Percentiles rank a stretch among this genome's conserved stretches.
These are phyloP conservation scores for Berghia stephanieae DNA, from an alignment of 1,140 invertebrate genomes.

Conservation along the genomic window DNA sequence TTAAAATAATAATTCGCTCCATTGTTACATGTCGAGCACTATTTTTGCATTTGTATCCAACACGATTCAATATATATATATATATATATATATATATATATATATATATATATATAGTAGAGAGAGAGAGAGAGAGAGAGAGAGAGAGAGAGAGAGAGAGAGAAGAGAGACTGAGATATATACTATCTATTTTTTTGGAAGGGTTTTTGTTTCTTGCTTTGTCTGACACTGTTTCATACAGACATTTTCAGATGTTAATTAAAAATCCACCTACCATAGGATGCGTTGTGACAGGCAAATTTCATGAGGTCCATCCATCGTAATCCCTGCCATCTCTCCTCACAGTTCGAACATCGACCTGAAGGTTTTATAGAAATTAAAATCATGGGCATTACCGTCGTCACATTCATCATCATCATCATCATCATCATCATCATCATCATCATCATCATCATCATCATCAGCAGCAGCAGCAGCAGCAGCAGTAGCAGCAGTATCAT, in stretches of 20 bases:
- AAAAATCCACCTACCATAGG: slow-evolving; percentile 28
- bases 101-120: no score
- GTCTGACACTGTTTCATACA: background rate
- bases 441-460: slow-evolving; percentile 33
- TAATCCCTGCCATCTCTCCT: slow-evolving; percentile 34
- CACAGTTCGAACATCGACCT: slow-evolving; percentile 40
- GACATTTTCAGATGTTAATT: background rate
- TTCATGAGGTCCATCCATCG: slow-evolving; percentile 36
- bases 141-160: background rate
- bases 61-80: no score
- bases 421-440: slow-evolving; percentile 32
- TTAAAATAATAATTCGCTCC: no score
- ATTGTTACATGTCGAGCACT: no score
- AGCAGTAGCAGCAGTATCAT: background rate
- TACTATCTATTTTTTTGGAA: background rate
- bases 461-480: background rate
- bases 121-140: no score
- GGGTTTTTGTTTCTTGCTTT: background rate
- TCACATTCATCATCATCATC: slow-evolving; percentile 14
- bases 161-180: background rate
- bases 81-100: no score
- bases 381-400: background rate
- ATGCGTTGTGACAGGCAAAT: slow-evolving; percentile 37
- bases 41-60: no score
- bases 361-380: background rate